A percentile compares a stretch with the other conserved stretches of the same genome.
Conservation (phyloP, 2,113 vertebrate species). For the Rafetus swinhoei region DNA sequence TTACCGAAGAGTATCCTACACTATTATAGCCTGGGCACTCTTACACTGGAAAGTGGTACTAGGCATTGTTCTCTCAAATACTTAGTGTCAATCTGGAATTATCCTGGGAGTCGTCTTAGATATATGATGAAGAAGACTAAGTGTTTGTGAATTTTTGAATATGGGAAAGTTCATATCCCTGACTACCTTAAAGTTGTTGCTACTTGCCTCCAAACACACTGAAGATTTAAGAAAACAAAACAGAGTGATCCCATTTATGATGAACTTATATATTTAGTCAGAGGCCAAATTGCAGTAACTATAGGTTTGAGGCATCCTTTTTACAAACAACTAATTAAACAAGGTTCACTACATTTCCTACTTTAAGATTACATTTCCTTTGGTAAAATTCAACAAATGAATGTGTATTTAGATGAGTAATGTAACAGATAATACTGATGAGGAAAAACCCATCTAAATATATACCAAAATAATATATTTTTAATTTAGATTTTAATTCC, state of each 20-base stretch:
- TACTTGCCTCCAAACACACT: background rate
- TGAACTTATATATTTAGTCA: background rate
- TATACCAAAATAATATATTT: background rate
- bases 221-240: constrained; percentile 14
- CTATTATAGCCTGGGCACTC: constrained; percentile 25
- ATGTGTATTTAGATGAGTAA: constrained; percentile 4
- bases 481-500: constrained; percentile 1
- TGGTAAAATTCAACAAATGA: constrained; percentile 40
- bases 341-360: background rate
- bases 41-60: constrained; percentile 48
- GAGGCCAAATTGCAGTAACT: background rate
- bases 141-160: constrained; percentile 2
- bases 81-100: constrained; percentile 48
- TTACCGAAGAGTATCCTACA: constrained; percentile 38
- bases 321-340: constrained; percentile 19
- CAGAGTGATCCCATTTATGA: background rate
- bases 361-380: background rate
- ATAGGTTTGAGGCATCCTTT: background rate
- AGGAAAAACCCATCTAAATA: constrained; percentile 16
- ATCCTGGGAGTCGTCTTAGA: constrained; percentile 49
- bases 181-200: background rate
- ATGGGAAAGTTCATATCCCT: background rate
- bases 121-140: background rate
- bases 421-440: background rate
- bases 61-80: constrained; percentile 15